Evolutionary conservation across 2,797 vertebrate species (phyloP).

Genomic region (Menidia menidia): DNA sequence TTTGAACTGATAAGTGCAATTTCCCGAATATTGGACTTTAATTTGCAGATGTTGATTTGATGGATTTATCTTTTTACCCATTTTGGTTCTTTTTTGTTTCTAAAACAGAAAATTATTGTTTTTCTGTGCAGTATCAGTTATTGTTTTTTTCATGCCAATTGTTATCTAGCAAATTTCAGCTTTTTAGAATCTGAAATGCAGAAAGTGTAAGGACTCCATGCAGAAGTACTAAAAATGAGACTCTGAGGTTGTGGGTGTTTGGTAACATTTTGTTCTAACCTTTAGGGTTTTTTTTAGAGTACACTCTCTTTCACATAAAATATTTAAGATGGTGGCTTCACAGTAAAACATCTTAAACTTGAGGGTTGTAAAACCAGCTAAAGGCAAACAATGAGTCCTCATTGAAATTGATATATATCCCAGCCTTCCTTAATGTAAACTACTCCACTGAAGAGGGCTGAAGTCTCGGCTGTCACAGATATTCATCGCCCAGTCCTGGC

Average conservation of each 20-base stretch:
- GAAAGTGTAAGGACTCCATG: background rate
- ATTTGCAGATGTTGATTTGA: background rate
- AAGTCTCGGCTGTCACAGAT: conserved; percentile 69
- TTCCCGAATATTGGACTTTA: background rate
- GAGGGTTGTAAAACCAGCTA: conserved; percentile 40
- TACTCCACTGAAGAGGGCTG: conserved; percentile 61
- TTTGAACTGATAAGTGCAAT: background rate
- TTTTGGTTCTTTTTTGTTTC: background rate
- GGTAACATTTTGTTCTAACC: background rate
- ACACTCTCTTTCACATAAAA: conserved; percentile 2
- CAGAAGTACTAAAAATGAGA: too few species aligned
- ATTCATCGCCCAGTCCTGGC: conserved; percentile 68
- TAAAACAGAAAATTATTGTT: background rate
- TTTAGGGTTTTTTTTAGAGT: background rate
- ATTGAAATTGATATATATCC: conserved; percentile 23
- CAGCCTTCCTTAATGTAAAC: conserved; percentile 62
- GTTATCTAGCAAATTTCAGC: background rate
- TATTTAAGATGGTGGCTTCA: conserved; percentile 7
- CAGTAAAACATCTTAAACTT: conserved; percentile 10
- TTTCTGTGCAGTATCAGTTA: background rate
- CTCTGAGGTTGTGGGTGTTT: background rate
- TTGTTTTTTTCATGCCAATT: background rate
- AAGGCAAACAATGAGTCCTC: conserved; percentile 30
- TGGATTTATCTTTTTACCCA: too few species aligned
- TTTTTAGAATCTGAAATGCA: background rate